Evolutionary conservation across 1,140 invertebrate genomes (phyloP).

Genomic region (Drosophila equinoxialis): DNA sequence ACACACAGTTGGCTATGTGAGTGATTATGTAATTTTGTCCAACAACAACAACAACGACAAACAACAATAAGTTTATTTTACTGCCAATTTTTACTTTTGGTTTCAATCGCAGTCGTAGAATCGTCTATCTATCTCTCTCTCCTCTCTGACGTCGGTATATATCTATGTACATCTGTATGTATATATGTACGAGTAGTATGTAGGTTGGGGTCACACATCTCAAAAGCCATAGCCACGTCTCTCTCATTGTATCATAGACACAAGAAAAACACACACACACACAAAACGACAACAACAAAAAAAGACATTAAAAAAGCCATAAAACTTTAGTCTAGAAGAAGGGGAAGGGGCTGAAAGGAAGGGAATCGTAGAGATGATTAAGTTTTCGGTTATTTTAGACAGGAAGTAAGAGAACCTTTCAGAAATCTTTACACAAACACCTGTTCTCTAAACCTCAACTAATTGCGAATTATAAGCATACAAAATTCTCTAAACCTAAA

Average conservation of each 20-base stretch:
- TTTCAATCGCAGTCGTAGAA: slow-evolving; percentile 51
- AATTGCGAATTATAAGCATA: background rate
- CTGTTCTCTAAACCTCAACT: background rate
- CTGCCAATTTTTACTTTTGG: slow-evolving; percentile 75
- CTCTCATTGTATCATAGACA: slow-evolving; percentile 36
- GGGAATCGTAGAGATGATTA: background rate
- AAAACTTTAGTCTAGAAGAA: background rate
- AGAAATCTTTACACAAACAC: background rate
- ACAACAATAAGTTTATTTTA: slow-evolving; percentile 54
- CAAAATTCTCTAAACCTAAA: too few species aligned
- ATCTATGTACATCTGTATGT: too few species aligned
- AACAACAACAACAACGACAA: slow-evolving; percentile 6
- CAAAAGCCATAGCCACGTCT: slow-evolving; percentile 36
- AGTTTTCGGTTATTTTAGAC: background rate
- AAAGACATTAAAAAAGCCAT: slow-evolving; percentile 12
- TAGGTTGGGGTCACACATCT: slow-evolving; percentile 79
- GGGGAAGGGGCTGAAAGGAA: background rate
- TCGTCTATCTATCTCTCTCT: background rate
- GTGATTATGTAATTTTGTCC: slow-evolving; percentile 65
- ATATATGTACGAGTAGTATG: slow-evolving; percentile 30
- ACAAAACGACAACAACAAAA: slow-evolving; percentile 15
- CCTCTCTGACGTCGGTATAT: slow-evolving; percentile 31
- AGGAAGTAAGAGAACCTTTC: background rate
- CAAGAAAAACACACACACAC: slow-evolving; percentile 30
- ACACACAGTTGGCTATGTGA: slow-evolving; percentile 14